phyloP scores from a whole-genome alignment of 2,113 vertebrate species.

The Dolichallabes microphthalmus region DNA sequence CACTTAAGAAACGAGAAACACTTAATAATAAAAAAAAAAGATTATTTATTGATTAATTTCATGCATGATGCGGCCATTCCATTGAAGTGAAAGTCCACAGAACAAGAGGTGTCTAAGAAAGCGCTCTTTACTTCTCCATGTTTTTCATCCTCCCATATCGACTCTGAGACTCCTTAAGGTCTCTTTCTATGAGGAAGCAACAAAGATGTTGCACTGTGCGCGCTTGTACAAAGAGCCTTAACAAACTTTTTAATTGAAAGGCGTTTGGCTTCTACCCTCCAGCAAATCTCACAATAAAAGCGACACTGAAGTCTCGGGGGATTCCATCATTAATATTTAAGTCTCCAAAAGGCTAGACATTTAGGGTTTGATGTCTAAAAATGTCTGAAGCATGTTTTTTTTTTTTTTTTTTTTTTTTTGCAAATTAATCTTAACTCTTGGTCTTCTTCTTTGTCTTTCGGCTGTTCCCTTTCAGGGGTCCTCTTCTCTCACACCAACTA shows the following conservation, averaged over 20 bases:
- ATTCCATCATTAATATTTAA: slow-evolving; percentile 58
- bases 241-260: slow-evolving; percentile 67
- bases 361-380: slow-evolving; percentile 30
- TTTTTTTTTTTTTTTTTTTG: background rate
- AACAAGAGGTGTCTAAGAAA: background rate
- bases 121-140: background rate
- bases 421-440: slow-evolving; percentile 16
- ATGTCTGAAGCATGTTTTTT: background rate
- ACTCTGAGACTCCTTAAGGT: background rate
- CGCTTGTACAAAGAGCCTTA: slow-evolving; percentile 53
- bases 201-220: background rate
- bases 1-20: too few relatives aligned
- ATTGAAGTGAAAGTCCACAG: background rate
- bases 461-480: too few relatives aligned
- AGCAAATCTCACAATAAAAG: slow-evolving; percentile 57
- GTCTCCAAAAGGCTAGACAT: slow-evolving; percentile 43
- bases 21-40: background rate
- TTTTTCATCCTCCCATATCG: background rate
- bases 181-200: background rate
- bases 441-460: too few relatives aligned
- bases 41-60: background rate
- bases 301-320: slow-evolving; percentile 41
- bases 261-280: slow-evolving; percentile 57
- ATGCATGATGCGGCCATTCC: background rate
- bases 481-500: too few relatives aligned